Percentiles rank a stretch among this genome's conserved stretches.
Conservation (phyloP, 1,140 invertebrate genomes). For the Nymphalis io region DNA sequence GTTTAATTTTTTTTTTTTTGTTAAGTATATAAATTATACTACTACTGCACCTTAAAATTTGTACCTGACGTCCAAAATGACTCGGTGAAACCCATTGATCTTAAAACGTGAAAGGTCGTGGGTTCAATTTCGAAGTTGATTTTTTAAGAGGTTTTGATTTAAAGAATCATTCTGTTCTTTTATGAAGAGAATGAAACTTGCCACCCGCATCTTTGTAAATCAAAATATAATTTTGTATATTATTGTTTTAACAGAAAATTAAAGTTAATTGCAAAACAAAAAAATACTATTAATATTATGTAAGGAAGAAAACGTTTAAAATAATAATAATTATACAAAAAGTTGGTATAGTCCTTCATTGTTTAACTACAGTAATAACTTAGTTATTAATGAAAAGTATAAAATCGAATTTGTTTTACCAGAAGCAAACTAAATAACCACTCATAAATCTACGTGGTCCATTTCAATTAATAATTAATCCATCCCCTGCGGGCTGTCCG, state of each 20-base stretch:
- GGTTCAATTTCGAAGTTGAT: neutral
- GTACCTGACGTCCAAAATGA: conserved; percentile 2
- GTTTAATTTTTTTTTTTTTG: neutral
- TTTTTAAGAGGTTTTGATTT: too few relatives aligned
- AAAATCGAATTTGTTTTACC: conserved; percentile 10
- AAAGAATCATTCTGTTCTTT: too few relatives aligned
- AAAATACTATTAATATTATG: too few relatives aligned
- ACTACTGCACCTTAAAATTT: neutral
- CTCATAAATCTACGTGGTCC: conserved; percentile 58
- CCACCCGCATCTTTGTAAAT: too few relatives aligned
- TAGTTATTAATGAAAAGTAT: neutral
- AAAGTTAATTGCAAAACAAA: too few relatives aligned
- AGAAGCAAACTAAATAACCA: conserved; percentile 30
- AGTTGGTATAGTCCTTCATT: too few relatives aligned
- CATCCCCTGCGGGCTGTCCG: conserved; percentile 48
- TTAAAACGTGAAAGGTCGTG: neutral
- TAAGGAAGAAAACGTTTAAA: too few relatives aligned
- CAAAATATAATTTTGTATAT: too few relatives aligned
- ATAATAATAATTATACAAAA: too few relatives aligned
- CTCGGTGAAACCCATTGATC: neutral
- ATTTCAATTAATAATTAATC: conserved; percentile 75
- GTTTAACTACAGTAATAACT: neutral
- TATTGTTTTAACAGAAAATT: too few relatives aligned
- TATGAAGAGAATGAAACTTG: too few relatives aligned
- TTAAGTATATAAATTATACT: neutral